phyloP scores from a whole-genome alignment of 2,113 vertebrate genomes.

The Turnix velox region DNA sequence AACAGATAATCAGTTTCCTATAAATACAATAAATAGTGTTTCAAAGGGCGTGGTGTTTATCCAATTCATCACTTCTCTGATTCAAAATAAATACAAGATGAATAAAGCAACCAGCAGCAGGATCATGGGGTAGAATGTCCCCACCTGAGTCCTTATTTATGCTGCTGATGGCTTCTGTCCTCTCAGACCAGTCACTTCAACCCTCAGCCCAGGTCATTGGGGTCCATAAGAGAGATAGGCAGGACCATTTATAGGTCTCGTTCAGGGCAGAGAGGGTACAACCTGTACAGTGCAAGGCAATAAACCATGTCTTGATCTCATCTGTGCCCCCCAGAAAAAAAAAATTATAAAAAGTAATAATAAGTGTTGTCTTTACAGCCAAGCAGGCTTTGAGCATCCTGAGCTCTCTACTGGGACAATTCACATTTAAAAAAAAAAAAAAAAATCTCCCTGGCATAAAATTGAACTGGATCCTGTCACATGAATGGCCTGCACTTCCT shows the following conservation, averaged over 20 bases:
- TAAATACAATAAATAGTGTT: background rate
- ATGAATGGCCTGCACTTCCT: slow-evolving; percentile 35
- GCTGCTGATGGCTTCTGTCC: background rate
- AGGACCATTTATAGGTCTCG: background rate
- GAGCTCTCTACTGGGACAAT: background rate
- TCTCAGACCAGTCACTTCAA: background rate
- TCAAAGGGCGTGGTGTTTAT: background rate
- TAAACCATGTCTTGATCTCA: background rate
- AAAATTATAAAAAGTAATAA: slow-evolving; percentile 26
- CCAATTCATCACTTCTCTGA: background rate
- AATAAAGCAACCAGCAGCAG: background rate
- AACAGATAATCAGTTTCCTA: slow-evolving; percentile 11
- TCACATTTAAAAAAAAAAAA: slow-evolving; percentile 47
- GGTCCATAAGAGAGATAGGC: background rate
- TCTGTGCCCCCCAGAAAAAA: background rate
- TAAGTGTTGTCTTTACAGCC: slow-evolving; percentile 2
- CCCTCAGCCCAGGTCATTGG: background rate
- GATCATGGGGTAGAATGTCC: background rate
- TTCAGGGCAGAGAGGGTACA: background rate
- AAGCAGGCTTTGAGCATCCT: background rate
- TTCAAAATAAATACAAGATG: background rate
- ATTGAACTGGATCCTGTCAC: slow-evolving; percentile 17
- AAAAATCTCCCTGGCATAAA: background rate
- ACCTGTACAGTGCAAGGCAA: background rate
- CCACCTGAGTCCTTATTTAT: background rate